These are phyloP conservation scores for Neoseiulus cucumeris DNA, from an alignment of 1,140 invertebrate species.

Conservation along the genomic window DNA sequence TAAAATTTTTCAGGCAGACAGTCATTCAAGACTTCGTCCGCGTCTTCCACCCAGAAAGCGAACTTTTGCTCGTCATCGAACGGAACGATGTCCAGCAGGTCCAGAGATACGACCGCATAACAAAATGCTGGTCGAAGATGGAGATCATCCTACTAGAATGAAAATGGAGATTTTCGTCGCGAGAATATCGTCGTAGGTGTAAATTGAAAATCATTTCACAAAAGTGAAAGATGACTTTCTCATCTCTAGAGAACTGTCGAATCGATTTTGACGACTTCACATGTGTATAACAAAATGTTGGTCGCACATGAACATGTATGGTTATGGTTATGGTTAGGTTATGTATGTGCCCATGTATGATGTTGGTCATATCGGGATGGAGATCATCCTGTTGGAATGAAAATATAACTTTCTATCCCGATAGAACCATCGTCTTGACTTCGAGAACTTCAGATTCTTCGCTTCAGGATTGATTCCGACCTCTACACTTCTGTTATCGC, in stretches of 20 bases:
- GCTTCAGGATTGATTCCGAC: no score
- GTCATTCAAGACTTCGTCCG: constrained; percentile 1
- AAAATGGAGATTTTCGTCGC: background rate
- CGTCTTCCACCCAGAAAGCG: background rate
- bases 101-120: background rate
- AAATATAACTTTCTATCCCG: no score
- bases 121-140: background rate
- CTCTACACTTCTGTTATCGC: no score
- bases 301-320: no score
- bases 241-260: background rate
- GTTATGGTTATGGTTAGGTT: no score
- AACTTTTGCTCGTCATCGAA: background rate
- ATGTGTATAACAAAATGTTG: background rate
- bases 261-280: background rate
- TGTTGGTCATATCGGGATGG: no score
- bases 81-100: background rate
- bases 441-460: no score
- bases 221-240: background rate
- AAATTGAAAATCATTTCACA: background rate
- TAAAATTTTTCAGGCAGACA: background rate
- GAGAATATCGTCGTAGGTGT: background rate
- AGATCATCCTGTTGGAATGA: no score
- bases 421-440: no score
- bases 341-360: no score
- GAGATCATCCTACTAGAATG: background rate